Conservation (phyloP, 1,140 invertebrate species). For the Glomeris maerens region DNA sequence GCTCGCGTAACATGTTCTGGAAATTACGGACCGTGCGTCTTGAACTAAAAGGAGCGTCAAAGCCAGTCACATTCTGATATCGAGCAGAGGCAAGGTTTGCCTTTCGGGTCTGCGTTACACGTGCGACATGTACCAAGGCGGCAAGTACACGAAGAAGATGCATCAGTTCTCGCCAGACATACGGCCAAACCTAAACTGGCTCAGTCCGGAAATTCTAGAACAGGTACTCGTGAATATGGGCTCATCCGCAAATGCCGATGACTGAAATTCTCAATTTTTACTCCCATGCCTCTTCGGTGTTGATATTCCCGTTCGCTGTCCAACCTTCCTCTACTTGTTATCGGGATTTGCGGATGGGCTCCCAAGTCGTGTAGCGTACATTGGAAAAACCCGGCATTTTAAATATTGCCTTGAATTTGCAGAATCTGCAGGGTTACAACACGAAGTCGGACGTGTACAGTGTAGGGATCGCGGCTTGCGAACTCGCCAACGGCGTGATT, state of each 20-base stretch:
- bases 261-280: too few species aligned
- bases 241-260: background rate
- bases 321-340: too few species aligned
- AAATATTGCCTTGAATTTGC: slow-evolving; percentile 20
- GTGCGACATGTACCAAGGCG: slow-evolving; percentile 51
- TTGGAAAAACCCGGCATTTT: too few species aligned
- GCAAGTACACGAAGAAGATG: slow-evolving; percentile 47
- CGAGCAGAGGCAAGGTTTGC: slow-evolving; percentile 47
- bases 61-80: slow-evolving; percentile 68
- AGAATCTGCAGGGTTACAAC: slow-evolving; percentile 76
- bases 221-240: slow-evolving; percentile 40
- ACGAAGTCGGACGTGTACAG: slow-evolving; percentile 83
- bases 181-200: slow-evolving; percentile 61
- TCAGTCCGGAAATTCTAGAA: slow-evolving; percentile 78
- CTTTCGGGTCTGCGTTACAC: slow-evolving; percentile 64
- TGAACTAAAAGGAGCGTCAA: slow-evolving; percentile 49
- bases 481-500: slow-evolving; percentile 73
- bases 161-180: slow-evolving; percentile 57
- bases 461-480: slow-evolving; percentile 70
- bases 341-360: too few species aligned
- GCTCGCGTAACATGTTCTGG: too few species aligned
- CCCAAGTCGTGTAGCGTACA: too few species aligned
- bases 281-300: too few species aligned
- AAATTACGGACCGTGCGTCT: background rate
- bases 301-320: too few species aligned